Base-by-base conservation (phyloP, 2,888 invertebrate genomes). In the Micoletzkya japonica region DNA sequence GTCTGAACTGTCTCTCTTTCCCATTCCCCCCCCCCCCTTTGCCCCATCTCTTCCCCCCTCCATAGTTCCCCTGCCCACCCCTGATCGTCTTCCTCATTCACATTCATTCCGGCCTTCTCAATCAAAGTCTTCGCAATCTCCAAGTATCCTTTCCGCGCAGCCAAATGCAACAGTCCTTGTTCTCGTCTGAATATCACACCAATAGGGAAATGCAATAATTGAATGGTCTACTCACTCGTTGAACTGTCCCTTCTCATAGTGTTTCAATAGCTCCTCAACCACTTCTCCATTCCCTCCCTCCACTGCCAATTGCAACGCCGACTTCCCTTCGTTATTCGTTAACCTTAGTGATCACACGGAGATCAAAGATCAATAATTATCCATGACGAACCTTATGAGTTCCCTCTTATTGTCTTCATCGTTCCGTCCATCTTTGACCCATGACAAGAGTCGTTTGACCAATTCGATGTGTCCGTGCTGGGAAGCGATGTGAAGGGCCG, bases 201-300 rank as follows among this genome's bases (percentile, higher is more conserved):
- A 44, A 20, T 44, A 44, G 10, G 17, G 10, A 20, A n/a, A n/a
- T n/a, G n/a, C n/a, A n/a, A n/a, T n/a, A n/a, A n/a, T n/a, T n/a
- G n/a, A n/a, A n/a, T n/a, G 7, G 10, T 28, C 56, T 10, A 28
- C 44, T 44, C 49, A 61, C 61, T 61, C 44, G 3, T 10, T 61
- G 24, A 32, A 24, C 20, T 32, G 6, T 24, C 14, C 32, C 49
- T 17, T 20, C 7, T 61, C 52, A 36, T 64, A 50, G 20, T 52
- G n/a, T 30, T 64, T 28, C 32, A 52, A 14, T 50, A 50, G 34
- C 52, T 64, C 34, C 20, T 36, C 34, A 4, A 64, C 50, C 34
- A 30, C 64, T 20, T 73, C 60, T 10, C 75, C 70, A 75, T 79
- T 75, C 44, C 76, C 74, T 69, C 76, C 76, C 57, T 77, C 76